Percentiles rank a stretch among this genome's conserved stretches.
phyloP scores from a whole-genome alignment of 2,888 invertebrate species.

The Charanyca ferruginea region DNA sequence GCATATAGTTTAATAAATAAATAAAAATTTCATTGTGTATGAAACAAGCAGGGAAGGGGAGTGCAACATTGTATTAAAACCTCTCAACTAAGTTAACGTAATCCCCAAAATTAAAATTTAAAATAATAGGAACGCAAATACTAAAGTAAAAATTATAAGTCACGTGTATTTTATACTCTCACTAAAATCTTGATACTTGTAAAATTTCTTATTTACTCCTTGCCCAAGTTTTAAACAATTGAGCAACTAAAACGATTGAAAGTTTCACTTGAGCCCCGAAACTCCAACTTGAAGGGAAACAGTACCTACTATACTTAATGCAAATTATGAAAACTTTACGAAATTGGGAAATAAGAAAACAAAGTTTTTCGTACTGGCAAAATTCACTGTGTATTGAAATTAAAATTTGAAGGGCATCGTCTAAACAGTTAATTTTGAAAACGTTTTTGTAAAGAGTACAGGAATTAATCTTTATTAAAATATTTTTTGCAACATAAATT shows the following conservation, averaged over 20 bases:
- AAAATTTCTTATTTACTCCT: conserved; percentile 7
- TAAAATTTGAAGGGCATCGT: conserved; percentile 23
- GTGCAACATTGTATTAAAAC: no score
- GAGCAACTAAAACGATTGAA: conserved; percentile 10
- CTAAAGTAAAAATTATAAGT: background rate
- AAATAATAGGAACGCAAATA: background rate
- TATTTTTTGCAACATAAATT: no score
- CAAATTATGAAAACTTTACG: conserved; percentile 38
- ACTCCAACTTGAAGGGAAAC: conserved; percentile 12
- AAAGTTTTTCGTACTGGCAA: conserved; percentile 8
- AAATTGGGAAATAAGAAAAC: conserved; percentile 25
- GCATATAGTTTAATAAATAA: no score
- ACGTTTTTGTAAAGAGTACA: background rate
- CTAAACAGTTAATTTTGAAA: conserved; percentile 1
- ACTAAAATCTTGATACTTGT: background rate
- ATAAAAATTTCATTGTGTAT: no score
- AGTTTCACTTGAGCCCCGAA: conserved; percentile 8
- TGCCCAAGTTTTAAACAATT: conserved; percentile 27
- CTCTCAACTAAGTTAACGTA: background rate
- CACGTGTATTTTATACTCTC: conserved; percentile 11
- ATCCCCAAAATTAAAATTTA: background rate
- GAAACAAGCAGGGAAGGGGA: no score
- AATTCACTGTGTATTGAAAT: conserved; percentile 21
- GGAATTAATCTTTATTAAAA: no score
- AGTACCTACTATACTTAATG: conserved; percentile 10